A percentile compares a stretch with the other conserved stretches of the same genome.
Evolutionary conservation across 2,888 invertebrate genomes (phyloP).

Genomic region (Synergus itoensis): DNA sequence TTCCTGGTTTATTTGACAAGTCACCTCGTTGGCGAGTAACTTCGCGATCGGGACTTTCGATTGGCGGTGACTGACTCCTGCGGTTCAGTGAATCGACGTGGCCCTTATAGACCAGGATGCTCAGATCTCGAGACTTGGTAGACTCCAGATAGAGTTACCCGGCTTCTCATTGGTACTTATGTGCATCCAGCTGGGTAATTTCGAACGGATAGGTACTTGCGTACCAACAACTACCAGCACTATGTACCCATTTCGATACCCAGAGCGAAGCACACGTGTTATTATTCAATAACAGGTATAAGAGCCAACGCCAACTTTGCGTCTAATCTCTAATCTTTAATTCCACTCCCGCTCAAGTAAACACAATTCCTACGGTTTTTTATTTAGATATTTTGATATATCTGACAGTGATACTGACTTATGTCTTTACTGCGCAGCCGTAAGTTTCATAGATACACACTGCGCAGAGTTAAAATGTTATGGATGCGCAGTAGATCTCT

Average conservation of each 20-base stretch:
- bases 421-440: too few relatives aligned
- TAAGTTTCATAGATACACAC: neutral
- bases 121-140: constrained; percentile 10
- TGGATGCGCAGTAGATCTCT: neutral
- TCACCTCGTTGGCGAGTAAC: constrained; percentile 32
- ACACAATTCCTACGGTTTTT: neutral
- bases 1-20: constrained; percentile 41
- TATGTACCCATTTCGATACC: constrained; percentile 39
- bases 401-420: too few relatives aligned
- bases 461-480: neutral
- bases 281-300: constrained; percentile 44
- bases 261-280: constrained; percentile 27
- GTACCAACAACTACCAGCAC: constrained; percentile 19
- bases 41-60: constrained; percentile 24
- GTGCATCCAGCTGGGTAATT: constrained; percentile 40
- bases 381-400: neutral
- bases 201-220: constrained; percentile 25
- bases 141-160: constrained; percentile 29
- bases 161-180: constrained; percentile 24
- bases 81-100: constrained; percentile 37
- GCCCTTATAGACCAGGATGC: constrained; percentile 40
- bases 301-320: constrained; percentile 18
- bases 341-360: neutral
- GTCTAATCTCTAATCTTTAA: constrained; percentile 18
- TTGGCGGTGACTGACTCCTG: constrained; percentile 40